These are phyloP conservation scores for Alloplasta piceator DNA, from an alignment of 2,888 invertebrate genomes.

Conservation along the genomic window DNA sequence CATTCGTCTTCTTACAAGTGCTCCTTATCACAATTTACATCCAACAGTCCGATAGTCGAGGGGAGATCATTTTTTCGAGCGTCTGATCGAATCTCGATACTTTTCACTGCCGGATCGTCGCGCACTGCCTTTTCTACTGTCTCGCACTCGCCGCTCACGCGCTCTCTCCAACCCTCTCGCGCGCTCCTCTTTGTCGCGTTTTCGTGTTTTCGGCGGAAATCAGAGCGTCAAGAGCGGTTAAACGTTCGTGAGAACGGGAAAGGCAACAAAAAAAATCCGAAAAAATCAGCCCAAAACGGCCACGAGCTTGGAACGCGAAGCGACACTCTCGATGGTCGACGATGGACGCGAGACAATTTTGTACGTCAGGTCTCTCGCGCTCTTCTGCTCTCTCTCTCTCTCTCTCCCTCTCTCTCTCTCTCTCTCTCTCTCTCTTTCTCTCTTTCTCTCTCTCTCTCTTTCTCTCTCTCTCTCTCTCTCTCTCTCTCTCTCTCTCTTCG, in stretches of 20 bases:
- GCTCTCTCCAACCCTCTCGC: too few species aligned
- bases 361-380: constrained; percentile 48
- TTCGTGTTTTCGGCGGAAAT: not conserved
- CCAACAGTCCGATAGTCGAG: not conserved
- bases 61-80: constrained; percentile 5
- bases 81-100: constrained; percentile 6
- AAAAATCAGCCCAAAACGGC: constrained; percentile 21
- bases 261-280: constrained; percentile 36
- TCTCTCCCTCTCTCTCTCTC: constrained; percentile 27
- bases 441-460: constrained; percentile 24
- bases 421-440: constrained; percentile 42
- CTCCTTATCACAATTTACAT: not conserved
- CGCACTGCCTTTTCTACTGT: not conserved
- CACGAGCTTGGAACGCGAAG: constrained; percentile 33
- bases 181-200: not conserved
- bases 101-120: constrained; percentile 8
- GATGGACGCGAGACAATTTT: constrained; percentile 62
- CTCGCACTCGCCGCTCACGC: too few species aligned
- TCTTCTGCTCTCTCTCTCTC: constrained; percentile 26
- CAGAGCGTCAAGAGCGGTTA: not conserved
- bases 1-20: not conserved
- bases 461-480: constrained; percentile 41
- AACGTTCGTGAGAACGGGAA: not conserved
- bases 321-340: constrained; percentile 36
- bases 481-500: constrained; percentile 31